Percentiles rank a stretch among this genome's conserved stretches.
Evolutionary conservation across 2,888 invertebrate species (phyloP).

Genomic region (Drosophila bunnanda): DNA sequence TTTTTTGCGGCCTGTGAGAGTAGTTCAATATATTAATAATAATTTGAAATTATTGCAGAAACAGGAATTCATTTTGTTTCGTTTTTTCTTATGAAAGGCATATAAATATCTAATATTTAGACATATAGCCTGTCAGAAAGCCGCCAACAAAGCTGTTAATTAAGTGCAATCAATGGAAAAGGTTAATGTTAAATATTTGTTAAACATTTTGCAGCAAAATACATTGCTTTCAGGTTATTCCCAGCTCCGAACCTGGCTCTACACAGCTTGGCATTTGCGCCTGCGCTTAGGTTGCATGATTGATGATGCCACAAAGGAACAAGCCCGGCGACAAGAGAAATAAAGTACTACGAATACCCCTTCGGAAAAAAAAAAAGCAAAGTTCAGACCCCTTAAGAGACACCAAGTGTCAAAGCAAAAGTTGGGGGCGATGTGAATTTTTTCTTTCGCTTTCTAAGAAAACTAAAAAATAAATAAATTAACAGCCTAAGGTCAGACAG

Average conservation of each 20-base stretch:
- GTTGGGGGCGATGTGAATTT: slow-evolving; percentile 10
- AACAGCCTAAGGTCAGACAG: slow-evolving; percentile 7
- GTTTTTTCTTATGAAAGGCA: too few species aligned
- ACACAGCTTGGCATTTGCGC: slow-evolving; percentile 52
- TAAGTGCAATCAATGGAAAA: slow-evolving; percentile 39
- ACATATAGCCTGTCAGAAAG: slow-evolving; percentile 3
- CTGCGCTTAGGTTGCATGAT: slow-evolving; percentile 59
- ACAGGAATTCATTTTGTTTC: background rate
- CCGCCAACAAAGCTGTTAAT: slow-evolving; percentile 15
- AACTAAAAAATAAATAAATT: slow-evolving; percentile 10
- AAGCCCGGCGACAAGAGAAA: slow-evolving; percentile 22
- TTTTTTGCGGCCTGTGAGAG: slow-evolving; percentile 15
- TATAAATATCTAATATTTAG: background rate
- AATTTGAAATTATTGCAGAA: slow-evolving; percentile 14
- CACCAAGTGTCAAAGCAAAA: slow-evolving; percentile 6
- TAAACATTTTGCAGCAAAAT: slow-evolving; percentile 35
- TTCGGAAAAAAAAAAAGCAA: slow-evolving; percentile 16
- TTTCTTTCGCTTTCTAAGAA: slow-evolving; percentile 4
- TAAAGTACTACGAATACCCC: slow-evolving; percentile 1
- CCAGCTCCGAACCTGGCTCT: background rate
- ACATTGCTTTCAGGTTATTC: slow-evolving; percentile 5
- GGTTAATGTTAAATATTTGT: slow-evolving; percentile 56
- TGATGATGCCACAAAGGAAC: slow-evolving; percentile 52
- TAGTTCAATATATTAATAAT: slow-evolving; percentile 7
- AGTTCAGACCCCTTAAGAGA: slow-evolving; percentile 20